phyloP scores from a whole-genome alignment of 2,113 vertebrate genomes.

The Aldabrachelys gigantea region DNA sequence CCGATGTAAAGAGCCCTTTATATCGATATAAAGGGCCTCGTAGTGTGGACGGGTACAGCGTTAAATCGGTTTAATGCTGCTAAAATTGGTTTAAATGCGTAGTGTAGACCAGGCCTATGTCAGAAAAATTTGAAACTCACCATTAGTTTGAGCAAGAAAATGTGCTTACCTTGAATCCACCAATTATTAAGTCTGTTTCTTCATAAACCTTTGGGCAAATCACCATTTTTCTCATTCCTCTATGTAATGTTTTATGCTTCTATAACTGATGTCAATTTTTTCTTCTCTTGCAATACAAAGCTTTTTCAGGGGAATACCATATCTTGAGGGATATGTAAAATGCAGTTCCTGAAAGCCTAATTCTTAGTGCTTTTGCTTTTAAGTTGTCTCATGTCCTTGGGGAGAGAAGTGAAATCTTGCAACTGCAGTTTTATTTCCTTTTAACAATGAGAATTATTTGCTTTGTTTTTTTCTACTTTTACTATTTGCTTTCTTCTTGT shows the following conservation, averaged over 20 bases:
- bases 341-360: neutral
- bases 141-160: neutral
- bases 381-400: neutral
- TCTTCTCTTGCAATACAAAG: neutral
- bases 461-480: neutral
- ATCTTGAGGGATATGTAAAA: fast-evolving
- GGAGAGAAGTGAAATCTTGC: neutral
- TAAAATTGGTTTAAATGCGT: too few relatives aligned
- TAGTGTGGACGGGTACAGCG: too few relatives aligned
- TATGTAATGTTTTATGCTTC: neutral
- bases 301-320: neutral
- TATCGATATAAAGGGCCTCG: too few relatives aligned
- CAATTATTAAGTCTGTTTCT: neutral
- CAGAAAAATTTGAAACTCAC: neutral
- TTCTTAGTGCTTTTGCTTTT: neutral
- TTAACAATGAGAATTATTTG: neutral
- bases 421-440: neutral
- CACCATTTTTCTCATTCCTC: neutral
- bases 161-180: neutral
- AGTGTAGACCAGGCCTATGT: too few relatives aligned
- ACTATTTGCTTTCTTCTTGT: neutral
- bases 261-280: neutral
- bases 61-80: too few relatives aligned
- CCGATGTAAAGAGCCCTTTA: too few relatives aligned
- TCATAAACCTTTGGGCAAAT: neutral